Percentiles rank a stretch among this genome's conserved stretches.
Evolutionary conservation across 2,888 invertebrate species (phyloP).

Genomic region (Itoplectis maculator): DNA sequence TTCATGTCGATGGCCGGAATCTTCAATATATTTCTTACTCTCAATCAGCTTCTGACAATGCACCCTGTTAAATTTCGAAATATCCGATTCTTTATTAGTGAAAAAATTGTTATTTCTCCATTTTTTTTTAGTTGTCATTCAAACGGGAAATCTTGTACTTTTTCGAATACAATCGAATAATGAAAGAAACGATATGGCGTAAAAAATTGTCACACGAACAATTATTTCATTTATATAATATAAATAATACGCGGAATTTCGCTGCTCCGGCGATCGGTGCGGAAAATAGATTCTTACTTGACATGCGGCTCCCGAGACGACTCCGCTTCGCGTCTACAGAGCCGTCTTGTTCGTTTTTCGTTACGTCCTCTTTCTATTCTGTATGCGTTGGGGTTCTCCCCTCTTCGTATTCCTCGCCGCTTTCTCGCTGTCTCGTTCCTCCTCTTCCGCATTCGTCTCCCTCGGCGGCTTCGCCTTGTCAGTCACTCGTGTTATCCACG

Average conservation of each 20-base stretch:
- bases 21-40: neutral
- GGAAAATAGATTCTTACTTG: neutral
- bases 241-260: too few relatives aligned
- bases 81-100: neutral
- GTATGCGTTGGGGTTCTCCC: conserved; percentile 1
- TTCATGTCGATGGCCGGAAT: neutral
- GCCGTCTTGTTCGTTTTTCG: neutral
- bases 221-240: neutral
- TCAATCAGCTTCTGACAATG: neutral
- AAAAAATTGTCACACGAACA: neutral
- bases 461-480: neutral
- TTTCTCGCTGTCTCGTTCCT: neutral
- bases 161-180: too few relatives aligned
- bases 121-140: too few relatives aligned
- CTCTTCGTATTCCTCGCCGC: conserved; percentile 38
- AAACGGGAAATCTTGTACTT: too few relatives aligned
- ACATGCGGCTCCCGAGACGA: too few relatives aligned
- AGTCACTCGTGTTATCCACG: neutral
- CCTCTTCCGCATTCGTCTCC: neutral
- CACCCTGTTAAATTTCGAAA: neutral
- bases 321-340: neutral
- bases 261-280: neutral
- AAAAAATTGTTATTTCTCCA: too few relatives aligned
- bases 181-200: too few relatives aligned
- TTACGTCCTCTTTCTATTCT: neutral